Conservation (phyloP, 2,113 vertebrate genomes). For the Dasyurus viverrinus region DNA sequence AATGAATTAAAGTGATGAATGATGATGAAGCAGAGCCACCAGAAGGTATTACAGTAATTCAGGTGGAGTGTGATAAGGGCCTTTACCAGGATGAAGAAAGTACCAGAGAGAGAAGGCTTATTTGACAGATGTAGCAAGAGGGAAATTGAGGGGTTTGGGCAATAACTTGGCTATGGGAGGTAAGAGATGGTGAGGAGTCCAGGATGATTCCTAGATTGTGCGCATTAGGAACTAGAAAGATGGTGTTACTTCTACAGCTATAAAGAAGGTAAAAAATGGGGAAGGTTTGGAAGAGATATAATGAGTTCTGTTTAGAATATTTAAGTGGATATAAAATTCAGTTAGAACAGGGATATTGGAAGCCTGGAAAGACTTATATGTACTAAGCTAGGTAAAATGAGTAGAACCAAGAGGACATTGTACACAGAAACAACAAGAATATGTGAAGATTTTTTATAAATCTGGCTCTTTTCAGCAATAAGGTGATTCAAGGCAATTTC, state of each 20-base stretch:
- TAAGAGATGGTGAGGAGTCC: background rate
- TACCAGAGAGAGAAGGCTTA: background rate
- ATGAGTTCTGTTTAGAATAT: background rate
- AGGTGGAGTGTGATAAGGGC: background rate
- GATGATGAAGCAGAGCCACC: background rate
- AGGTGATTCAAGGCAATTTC: too few relatives aligned
- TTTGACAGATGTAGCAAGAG: background rate
- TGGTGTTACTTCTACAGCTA: background rate
- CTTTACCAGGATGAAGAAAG: background rate
- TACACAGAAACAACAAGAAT: too few relatives aligned
- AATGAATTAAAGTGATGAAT: background rate
- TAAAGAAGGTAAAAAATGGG: background rate
- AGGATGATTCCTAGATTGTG: background rate
- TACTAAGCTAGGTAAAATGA: too few relatives aligned
- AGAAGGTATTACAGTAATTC: background rate
- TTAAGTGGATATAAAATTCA: background rate
- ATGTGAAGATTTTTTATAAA: too few relatives aligned
- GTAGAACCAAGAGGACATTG: too few relatives aligned
- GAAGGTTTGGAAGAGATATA: background rate
- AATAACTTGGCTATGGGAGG: background rate
- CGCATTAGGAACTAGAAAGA: background rate
- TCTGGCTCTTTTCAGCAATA: too few relatives aligned
- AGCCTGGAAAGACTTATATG: too few relatives aligned
- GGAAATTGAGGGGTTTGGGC: background rate
- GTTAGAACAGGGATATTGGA: background rate